Base-by-base conservation (phyloP, 92 coral and sea anemone genomes). In the Montipora capitata region DNA sequence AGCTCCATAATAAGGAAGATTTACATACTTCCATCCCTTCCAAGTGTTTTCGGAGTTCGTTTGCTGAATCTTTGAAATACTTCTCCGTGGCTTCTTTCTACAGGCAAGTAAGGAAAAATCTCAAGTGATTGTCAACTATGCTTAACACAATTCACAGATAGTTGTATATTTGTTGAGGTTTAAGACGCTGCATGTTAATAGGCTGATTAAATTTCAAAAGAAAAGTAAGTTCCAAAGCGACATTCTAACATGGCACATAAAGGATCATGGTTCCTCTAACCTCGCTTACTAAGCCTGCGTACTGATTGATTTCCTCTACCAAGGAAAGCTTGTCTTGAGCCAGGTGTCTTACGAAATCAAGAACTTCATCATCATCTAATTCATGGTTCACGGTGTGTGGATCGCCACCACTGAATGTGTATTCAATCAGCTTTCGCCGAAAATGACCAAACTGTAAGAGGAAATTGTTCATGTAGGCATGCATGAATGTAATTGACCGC, bases 281-380 rank as follows among this genome's bases (percentile, higher is more conserved):
- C 96, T 84, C 83, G 78, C 85, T 93, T 61, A 91, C 96, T 16
- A 89, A 92, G 54, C 84, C 96, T 15, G 95, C 91, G 65, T 91
- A 93, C 66, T 90, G 96, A 6, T 89, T 80, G 65, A 96, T 80
- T 68, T 96, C 96, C 12, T 91, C 92, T 81, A 84, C 95, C 9
- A 96, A 89, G 8, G 87, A 74, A 8, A 83, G 84, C 51, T 88
- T 94, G 15, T 96, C 99, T 74, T 93, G 94, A 14, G 92, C 81
- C 77, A 93, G 52, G 76, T 96, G 95, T 77, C 92, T 92, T 56
- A 96, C 87, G 88, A 85, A 85, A 69, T 96, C 99, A 52, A 95
- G 79, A 2, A 96, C 85, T 84, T 96, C 99, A 54, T 94, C 96
- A 64, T 96, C 99, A 58, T 96, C 96, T 74, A 96, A 81, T 86